Conservation (phyloP, 2,113 vertebrate genomes). For the Cynopterus brachyotis region DNA sequence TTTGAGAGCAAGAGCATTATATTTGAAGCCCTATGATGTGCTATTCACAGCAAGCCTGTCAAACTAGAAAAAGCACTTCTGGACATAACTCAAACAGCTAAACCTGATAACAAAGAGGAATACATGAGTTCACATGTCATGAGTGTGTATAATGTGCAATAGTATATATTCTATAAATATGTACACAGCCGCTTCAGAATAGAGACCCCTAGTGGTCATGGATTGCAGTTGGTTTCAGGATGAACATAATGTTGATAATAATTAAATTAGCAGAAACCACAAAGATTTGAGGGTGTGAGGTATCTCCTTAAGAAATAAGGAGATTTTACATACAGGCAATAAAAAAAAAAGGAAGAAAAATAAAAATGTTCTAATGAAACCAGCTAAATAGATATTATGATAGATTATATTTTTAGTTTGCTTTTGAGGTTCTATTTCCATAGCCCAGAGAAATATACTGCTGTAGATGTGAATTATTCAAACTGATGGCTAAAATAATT, state of each 20-base stretch:
- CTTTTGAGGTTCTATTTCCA: not conserved
- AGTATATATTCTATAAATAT: not conserved
- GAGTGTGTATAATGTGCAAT: not conserved
- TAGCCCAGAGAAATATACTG: not conserved
- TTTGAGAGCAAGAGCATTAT: not conserved
- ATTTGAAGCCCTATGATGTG: not conserved
- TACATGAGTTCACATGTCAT: not conserved
- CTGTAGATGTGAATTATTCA: not conserved
- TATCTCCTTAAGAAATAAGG: not conserved
- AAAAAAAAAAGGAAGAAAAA: too few species aligned
- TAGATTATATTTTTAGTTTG: not conserved
- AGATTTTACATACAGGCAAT: not conserved
- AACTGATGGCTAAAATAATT: not conserved
- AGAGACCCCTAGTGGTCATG: conserved; percentile 62
- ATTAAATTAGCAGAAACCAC: not conserved
- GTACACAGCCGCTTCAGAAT: not conserved
- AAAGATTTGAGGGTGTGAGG: not conserved
- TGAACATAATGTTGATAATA: not conserved
- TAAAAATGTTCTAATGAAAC: not conserved
- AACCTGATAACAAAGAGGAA: conserved; percentile 45
- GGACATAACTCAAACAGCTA: not conserved
- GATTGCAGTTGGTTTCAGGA: not conserved
- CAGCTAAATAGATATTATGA: not conserved
- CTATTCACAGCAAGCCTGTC: not conserved
- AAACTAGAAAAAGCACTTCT: not conserved